Conservation (phyloP, 2,888 invertebrate species). For the Sturmia bella region DNA sequence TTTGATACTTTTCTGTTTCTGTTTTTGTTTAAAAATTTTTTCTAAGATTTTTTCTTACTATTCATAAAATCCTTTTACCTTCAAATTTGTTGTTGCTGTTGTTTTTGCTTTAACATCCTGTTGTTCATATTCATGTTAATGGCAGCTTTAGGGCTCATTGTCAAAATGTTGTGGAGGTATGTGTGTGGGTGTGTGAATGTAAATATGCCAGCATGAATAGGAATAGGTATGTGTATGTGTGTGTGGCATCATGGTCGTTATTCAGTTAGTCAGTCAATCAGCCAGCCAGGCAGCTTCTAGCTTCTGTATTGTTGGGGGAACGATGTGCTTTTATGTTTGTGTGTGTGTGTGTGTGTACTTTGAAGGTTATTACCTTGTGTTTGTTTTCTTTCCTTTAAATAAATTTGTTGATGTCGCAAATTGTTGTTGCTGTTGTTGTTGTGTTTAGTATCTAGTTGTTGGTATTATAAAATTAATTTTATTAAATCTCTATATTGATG, state of each 20-base stretch:
- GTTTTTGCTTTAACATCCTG: conserved; percentile 44
- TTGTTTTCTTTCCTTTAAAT: background rate
- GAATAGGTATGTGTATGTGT: background rate
- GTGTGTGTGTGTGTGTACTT: background rate
- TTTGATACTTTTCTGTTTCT: background rate
- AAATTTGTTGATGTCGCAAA: too few species aligned
- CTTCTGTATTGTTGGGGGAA: conserved; percentile 14
- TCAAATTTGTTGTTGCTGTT: conserved; percentile 28
- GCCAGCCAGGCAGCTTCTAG: too few species aligned
- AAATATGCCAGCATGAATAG: background rate
- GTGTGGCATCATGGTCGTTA: conserved; percentile 1
- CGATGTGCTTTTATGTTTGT: background rate
- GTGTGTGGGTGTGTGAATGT: background rate
- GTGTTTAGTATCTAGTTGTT: conserved; percentile 29
- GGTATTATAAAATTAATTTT: conserved; percentile 56
- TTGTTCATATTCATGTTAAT: conserved; percentile 59
- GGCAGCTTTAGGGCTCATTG: conserved; percentile 68
- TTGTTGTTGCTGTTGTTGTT: background rate
- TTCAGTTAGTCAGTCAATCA: conserved; percentile 25
- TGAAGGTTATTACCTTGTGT: conserved; percentile 35
- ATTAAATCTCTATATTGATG: conserved; percentile 52
- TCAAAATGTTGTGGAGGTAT: conserved; percentile 57
- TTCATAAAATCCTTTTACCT: conserved; percentile 33
- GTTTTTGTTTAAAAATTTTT: conserved; percentile 14
- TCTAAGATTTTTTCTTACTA: background rate